Conservation (phyloP, 1,140 invertebrate genomes). For the Saxidomus purpurata region DNA sequence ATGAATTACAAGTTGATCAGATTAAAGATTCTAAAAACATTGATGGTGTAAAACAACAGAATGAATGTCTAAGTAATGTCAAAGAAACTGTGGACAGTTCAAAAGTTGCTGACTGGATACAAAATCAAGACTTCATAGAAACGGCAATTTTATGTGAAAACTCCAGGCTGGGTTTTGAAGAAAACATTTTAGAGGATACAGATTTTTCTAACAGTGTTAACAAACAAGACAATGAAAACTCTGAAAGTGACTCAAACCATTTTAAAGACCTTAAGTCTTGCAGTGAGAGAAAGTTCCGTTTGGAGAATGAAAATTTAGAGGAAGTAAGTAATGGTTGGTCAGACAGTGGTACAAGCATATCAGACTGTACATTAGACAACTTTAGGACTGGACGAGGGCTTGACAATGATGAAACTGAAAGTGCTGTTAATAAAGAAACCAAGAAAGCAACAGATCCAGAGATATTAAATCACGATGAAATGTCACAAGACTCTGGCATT, state of each 20-base stretch:
- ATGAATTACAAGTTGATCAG: not conserved
- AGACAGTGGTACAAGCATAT: slow-evolving; percentile 55
- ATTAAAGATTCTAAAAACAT: not conserved
- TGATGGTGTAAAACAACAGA: not conserved
- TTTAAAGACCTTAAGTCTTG: slow-evolving; percentile 26
- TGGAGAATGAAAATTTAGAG: not conserved
- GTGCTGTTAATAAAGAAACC: not conserved
- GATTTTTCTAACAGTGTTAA: not conserved
- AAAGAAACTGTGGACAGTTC: slow-evolving; percentile 41
- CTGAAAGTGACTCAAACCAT: not conserved
- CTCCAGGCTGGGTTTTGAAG: not conserved
- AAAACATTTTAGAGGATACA: not conserved
- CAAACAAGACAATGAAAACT: not conserved
- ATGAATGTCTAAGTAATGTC: not conserved
- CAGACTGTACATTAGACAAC: slow-evolving; percentile 45
- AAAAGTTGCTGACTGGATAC: slow-evolving; percentile 58
- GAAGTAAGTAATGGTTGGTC: not conserved
- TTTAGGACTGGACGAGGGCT: not conserved
- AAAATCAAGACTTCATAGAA: slow-evolving; percentile 32
- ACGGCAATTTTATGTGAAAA: not conserved
- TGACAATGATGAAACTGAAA: not conserved
- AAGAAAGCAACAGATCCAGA: not conserved
- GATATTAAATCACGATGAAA: not conserved
- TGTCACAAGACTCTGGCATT: slow-evolving; percentile 29
- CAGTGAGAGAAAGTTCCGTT: slow-evolving; percentile 35